Base-by-base conservation (phyloP, 2,113 vertebrate genomes). In the Anhinga rufa region DNA sequence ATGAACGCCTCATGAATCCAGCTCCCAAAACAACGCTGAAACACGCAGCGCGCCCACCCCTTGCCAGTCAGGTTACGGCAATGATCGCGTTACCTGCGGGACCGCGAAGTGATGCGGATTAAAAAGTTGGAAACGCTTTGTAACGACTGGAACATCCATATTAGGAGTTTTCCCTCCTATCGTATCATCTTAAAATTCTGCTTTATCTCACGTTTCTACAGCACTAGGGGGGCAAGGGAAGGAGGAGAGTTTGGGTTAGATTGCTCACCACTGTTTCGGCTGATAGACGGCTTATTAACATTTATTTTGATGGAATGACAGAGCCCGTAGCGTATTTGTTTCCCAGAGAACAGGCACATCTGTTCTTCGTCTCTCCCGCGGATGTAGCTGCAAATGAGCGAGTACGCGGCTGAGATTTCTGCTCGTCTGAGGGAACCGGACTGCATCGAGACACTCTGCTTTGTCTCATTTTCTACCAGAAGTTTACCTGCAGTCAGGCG, bases 301-400 rank as follows among this genome's bases (percentile, higher is more conserved):
- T 69, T 77, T 58, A 15, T 14, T 86, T 16, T 5, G 40, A n/a
- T 7, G 61, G 1, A 65, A 18, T 26, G 88, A 78, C 76, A 62
- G 40, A 17, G 90, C 2, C 10, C 78, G 3, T 10, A 26, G 62
- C 2, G 17, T 38, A 17, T 60, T 95, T 74, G 84, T 79, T 82
- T 86, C 83, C 58, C n/a, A 75, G 78, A 90, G 91, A 92, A 87
- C 79, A 58, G 91, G 81, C 75, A 49, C 85, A 74, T 92, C 92
- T 89, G 71, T 64, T 92, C 88, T 90, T 83, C 93, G 69, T 88
- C 86, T 48, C 16, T 36, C 70, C 64, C 91, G 32, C 15, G 12
- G 17, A 5, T 0, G 44, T 0, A 69, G 66, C 61, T 55, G 55
- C 20, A 58, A 61, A 36, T 2, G 48, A 54, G 46, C 3, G 48